These are phyloP conservation scores for Podarcis cretensis DNA, from an alignment of 2,113 vertebrate genomes.

Conservation along the genomic window DNA sequence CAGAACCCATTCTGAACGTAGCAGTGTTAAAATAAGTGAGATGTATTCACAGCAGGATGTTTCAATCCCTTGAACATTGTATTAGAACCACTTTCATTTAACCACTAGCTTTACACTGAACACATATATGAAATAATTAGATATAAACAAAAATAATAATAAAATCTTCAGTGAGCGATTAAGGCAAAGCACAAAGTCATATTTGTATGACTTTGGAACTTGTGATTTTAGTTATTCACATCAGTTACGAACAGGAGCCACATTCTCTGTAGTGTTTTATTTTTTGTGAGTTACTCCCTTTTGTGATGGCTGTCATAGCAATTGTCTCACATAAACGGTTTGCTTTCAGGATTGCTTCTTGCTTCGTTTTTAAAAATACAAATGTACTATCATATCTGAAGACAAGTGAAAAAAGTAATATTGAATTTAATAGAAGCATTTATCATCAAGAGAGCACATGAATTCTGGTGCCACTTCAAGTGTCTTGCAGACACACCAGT, in stretches of 20 bases:
- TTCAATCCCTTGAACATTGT: background rate
- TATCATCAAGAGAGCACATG: background rate
- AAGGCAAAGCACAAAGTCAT: no score
- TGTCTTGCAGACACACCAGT: background rate
- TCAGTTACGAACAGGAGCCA: background rate
- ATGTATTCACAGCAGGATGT: background rate
- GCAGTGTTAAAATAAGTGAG: background rate
- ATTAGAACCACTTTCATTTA: background rate
- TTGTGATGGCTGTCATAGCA: background rate
- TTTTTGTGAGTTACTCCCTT: background rate
- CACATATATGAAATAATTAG: no score
- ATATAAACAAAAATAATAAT: no score
- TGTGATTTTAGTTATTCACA: background rate
- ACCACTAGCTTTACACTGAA: background rate
- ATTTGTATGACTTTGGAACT: background rate
- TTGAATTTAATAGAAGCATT: background rate
- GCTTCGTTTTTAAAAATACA: background rate
- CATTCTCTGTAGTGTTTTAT: background rate
- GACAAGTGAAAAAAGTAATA: background rate
- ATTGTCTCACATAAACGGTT: background rate
- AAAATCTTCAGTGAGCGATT: no score
- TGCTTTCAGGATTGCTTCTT: background rate
- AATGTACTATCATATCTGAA: background rate
- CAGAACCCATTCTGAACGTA: background rate
- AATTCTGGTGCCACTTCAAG: background rate